Base-by-base conservation (phyloP, 2,113 vertebrate species). In the Camelus bactrianus region DNA sequence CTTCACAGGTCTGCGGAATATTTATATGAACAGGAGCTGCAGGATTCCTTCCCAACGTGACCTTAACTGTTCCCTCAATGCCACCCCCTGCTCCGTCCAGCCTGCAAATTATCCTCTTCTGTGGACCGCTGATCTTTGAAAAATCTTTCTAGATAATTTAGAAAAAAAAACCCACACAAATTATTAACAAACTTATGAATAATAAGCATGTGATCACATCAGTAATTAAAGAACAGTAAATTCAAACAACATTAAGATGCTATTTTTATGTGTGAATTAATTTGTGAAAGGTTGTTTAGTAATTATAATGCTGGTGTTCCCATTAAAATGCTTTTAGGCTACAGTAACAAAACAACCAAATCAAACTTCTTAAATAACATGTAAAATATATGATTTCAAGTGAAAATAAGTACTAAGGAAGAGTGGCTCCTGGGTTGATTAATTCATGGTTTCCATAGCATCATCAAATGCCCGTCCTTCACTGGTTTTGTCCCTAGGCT, bases 171-270 rank as follows among this genome's bases (percentile, higher is more conserved):
- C 56, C 9, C 75, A 67, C 30, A 2, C 19, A 76, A 94, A 85
- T 94, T 79, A 64, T 83, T 84, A 92, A 64, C 38, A 85, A 85
- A 46, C 2, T 85, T 42, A 46, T 46, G 22, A 82, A 96, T 77
- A 85, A 93, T 90, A 96, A 91, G 72, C 42, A 85, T 69, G 38
- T 73, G 54, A 42, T 96, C 46, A 93, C 64, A 70, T 67, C 38
- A 72, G 75, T 85, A 91, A 94, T 93, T 94, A 93, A 92, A 82
- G 38, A 93, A 92, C 22, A 93, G 28, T 26, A 91, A 84, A 88
- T 85, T 90, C 56, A 88, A 85, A 67, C 26, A 82, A 88, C 96
- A 92, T 76, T 67, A 87, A 96, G 81, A 46, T 85, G 38, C 15
- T 58, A 87, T 56, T 60, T 72, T 16, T 76, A 30, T 67, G 30